These are phyloP conservation scores for Euleptes europaea DNA, from an alignment of 2,113 vertebrate species.

Conservation along the genomic window DNA sequence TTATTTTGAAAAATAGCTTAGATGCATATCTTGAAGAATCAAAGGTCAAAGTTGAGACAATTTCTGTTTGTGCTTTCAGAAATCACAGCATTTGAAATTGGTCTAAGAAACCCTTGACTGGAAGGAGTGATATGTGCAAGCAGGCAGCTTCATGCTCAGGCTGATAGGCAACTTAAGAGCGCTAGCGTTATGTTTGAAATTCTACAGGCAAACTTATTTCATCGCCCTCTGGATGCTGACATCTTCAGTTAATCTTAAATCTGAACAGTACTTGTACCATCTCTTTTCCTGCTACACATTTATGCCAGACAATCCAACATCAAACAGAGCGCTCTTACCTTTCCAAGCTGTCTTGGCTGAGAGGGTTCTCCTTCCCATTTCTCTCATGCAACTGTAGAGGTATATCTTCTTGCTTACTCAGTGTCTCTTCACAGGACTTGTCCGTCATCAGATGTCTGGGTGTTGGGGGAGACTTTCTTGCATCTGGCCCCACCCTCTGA, in stretches of 20 bases:
- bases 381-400: constrained; percentile 64
- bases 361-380: constrained; percentile 46
- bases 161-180: not conserved
- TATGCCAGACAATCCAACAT: fast-evolving
- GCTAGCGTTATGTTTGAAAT: too few species aligned
- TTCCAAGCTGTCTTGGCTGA: constrained; percentile 38
- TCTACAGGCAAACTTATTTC: not conserved
- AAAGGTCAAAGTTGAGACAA: not conserved
- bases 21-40: not conserved
- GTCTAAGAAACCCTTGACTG: not conserved
- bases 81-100: not conserved
- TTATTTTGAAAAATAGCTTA: too few species aligned
- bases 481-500: constrained; percentile 11
- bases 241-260: not conserved
- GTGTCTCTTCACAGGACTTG: constrained; percentile 43
- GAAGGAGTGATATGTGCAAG: not conserved
- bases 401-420: constrained; percentile 60
- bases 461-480: constrained; percentile 28
- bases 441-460: constrained; percentile 51
- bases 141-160: not conserved
- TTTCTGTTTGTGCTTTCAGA: not conserved
- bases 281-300: too few species aligned
- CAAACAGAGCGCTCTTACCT: constrained; percentile 60
- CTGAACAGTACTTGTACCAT: fast-evolving
- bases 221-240: not conserved